A percentile compares a stretch with the other conserved stretches of the same genome.
These are phyloP conservation scores for Cariama cristata DNA, from an alignment of 2,113 vertebrate species.

Conservation along the genomic window DNA sequence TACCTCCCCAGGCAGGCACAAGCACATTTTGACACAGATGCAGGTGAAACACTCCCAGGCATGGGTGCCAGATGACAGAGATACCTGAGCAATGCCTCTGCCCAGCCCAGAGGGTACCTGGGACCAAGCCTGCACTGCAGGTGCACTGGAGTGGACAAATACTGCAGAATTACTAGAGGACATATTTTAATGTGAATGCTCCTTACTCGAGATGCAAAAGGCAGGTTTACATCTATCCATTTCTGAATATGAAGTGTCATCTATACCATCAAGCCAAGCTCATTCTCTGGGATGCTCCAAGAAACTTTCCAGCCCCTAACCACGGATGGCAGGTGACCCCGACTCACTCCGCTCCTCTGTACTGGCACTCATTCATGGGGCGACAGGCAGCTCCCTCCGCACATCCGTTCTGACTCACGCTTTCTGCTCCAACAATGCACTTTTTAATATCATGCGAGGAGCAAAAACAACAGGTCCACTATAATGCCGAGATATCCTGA, in stretches of 20 bases:
- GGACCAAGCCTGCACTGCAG: not conserved
- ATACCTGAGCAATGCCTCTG: not conserved
- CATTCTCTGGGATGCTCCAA: not conserved
- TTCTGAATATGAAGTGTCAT: not conserved
- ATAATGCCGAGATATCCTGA: slow-evolving; percentile 54
- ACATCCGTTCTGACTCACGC: slow-evolving; percentile 19
- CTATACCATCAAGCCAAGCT: not conserved
- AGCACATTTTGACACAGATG: not conserved
- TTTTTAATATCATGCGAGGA: slow-evolving; percentile 35
- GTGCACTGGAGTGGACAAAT: not conserved
- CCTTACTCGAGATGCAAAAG: not conserved
- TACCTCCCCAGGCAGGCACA: not conserved
- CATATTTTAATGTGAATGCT: not conserved
- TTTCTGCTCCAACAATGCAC: slow-evolving; percentile 63
- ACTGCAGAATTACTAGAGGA: not conserved
- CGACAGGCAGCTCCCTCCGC: not conserved
- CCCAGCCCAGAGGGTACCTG: not conserved
- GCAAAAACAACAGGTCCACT: slow-evolving; percentile 76
- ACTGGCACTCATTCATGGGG: not conserved
- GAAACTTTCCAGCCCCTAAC: not conserved
- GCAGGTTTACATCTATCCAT: not conserved
- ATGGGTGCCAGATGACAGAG: not conserved
- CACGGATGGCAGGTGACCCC: not conserved
- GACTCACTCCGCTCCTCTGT: not conserved
- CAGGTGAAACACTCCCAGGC: not conserved